Evolutionary conservation across 1,140 invertebrate species (phyloP).

Genomic region (Helicorthomorpha holstii): DNA sequence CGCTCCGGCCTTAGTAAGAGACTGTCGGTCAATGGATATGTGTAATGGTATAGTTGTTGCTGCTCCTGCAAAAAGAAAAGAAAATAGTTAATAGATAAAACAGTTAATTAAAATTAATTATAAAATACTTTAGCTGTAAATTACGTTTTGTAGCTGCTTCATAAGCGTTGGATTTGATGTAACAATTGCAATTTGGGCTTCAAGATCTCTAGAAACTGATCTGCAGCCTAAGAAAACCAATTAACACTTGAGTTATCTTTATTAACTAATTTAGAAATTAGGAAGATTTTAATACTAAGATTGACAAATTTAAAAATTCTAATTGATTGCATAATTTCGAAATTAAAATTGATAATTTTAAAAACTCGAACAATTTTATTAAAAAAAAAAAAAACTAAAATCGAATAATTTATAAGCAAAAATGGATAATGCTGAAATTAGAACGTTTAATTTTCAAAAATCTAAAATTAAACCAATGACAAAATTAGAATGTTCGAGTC

Average conservation of each 20-base stretch:
- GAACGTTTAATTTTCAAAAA: no score
- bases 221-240: constrained; percentile 31
- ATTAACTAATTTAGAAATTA: no score
- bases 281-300: no score
- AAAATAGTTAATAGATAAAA: constrained; percentile 2
- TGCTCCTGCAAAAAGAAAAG: constrained; percentile 29
- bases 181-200: constrained; percentile 75
- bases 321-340: no score
- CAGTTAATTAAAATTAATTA: background rate
- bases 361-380: background rate
- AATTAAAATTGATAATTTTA: background rate
- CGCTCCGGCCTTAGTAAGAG: constrained; percentile 26
- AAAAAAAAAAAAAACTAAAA: no score
- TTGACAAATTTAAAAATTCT: no score
- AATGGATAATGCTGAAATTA: no score
- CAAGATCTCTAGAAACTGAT: constrained; percentile 79
- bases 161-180: constrained; percentile 55
- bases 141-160: constrained; percentile 27
- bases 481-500: no score
- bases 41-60: constrained; percentile 38
- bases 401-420: no score
- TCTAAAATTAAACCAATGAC: no score
- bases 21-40: constrained; percentile 23
- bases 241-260: no score
- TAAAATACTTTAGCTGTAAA: constrained; percentile 6